Conservation (phyloP, 2,113 vertebrate species). For the Pelmatolapia mariae region DNA sequence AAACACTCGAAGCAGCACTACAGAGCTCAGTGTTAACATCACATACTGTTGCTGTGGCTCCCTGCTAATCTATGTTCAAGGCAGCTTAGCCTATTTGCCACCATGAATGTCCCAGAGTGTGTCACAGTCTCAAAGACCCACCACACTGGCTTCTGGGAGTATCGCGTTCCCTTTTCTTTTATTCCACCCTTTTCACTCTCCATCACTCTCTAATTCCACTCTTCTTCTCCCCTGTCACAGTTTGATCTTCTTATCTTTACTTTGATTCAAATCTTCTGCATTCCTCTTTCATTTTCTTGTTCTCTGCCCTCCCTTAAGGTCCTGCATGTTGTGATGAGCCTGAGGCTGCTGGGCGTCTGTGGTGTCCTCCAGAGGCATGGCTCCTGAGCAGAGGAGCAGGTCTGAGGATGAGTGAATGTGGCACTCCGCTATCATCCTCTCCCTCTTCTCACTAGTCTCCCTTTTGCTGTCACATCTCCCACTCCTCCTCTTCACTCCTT, state of each 20-base stretch:
- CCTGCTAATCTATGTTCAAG: conserved; percentile 34
- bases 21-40: not conserved
- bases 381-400: conserved; percentile 14
- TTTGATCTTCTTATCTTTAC: conserved; percentile 17
- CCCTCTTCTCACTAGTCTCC: conserved; percentile 16
- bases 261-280: not conserved
- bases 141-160: conserved; percentile 1
- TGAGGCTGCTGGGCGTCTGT: not conserved
- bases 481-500: conserved; percentile 17
- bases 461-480: conserved; percentile 23
- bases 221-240: conserved; percentile 1
- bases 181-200: not conserved
- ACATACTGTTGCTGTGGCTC: not conserved
- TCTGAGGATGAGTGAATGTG: conserved; percentile 55
- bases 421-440: conserved; percentile 13
- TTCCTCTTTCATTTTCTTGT: not conserved
- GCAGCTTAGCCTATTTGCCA: conserved; percentile 3
- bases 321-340: conserved; percentile 1
- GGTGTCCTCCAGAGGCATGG: conserved; percentile 24
- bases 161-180: not conserved
- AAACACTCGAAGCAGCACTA: not conserved
- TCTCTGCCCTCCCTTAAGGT: not conserved
- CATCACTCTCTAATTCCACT: not conserved
- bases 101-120: conserved; percentile 15
- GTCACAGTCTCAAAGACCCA: conserved; percentile 16